phyloP scores from a whole-genome alignment of 2,113 vertebrate genomes.

The Pimephales promelas region DNA sequence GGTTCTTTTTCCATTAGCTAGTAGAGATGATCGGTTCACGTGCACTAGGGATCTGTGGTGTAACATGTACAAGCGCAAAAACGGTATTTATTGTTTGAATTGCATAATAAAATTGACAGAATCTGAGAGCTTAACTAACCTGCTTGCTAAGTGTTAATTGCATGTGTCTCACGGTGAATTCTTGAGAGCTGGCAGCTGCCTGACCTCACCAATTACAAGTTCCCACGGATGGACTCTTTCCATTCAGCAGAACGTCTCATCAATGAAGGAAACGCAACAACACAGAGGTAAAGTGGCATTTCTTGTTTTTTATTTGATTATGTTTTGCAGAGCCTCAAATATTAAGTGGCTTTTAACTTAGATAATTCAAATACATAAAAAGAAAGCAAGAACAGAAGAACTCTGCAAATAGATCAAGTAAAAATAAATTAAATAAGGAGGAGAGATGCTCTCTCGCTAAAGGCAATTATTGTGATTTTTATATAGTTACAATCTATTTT shows the following conservation, averaged over 20 bases:
- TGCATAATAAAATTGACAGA: no score
- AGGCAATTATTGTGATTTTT: constrained; percentile 70
- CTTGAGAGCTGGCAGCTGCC: no score
- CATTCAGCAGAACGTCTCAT: not conserved
- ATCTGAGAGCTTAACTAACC: no score
- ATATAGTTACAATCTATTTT: constrained; percentile 61
- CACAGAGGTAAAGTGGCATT: constrained; percentile 63
- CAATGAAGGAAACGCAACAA: constrained; percentile 37
- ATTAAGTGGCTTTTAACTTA: constrained; percentile 85
- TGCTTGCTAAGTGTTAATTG: no score
- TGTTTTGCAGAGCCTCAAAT: constrained; percentile 83
- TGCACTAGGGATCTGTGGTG: no score
- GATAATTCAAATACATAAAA: constrained; percentile 84
- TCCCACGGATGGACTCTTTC: not conserved
- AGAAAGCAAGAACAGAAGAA: constrained; percentile 82
- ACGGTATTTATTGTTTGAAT: no score
- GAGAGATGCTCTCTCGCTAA: constrained; percentile 69
- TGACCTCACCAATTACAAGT: no score
- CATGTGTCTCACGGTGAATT: no score
- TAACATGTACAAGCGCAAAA: no score
- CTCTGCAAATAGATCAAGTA: constrained; percentile 75
- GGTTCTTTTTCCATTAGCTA: no score
- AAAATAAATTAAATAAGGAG: constrained; percentile 71
- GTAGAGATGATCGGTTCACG: no score
- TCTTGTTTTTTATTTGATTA: constrained; percentile 83